Percentiles rank a stretch among this genome's conserved stretches.
Conservation (phyloP, 2,797 vertebrate genomes). For the Philypnodon macrostomus region DNA sequence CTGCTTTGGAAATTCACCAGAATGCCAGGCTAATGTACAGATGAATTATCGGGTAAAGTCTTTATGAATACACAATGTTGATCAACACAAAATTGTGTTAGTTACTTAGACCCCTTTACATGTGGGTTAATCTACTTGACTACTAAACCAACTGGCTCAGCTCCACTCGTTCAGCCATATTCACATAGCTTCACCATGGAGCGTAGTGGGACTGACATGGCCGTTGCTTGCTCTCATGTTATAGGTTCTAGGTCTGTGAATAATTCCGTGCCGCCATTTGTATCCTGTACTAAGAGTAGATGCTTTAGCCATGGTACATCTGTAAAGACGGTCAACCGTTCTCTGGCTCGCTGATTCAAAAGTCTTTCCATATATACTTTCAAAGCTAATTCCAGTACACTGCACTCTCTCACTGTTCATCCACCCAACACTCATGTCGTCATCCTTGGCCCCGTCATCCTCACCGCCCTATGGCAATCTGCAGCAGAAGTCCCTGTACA, state of each 20-base stretch:
- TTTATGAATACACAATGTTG: no score
- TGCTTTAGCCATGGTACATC: slow-evolving; percentile 46
- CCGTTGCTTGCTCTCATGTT: slow-evolving; percentile 46
- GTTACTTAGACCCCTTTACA: no score
- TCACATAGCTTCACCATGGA: no score
- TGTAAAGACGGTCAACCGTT: slow-evolving; percentile 55
- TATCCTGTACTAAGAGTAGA: slow-evolving; percentile 37
- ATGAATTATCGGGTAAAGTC: no score
- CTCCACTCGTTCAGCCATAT: no score
- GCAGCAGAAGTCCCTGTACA: slow-evolving; percentile 66
- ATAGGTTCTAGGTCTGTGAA: slow-evolving; percentile 61
- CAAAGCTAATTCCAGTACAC: slow-evolving; percentile 9
- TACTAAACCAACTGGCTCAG: no score
- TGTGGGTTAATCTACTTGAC: no score
- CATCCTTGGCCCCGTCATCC: slow-evolving; percentile 35
- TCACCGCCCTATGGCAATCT: slow-evolving; percentile 56
- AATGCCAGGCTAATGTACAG: background rate
- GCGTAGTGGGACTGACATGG: slow-evolving; percentile 19
- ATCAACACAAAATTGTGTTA: no score
- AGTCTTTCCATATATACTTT: slow-evolving; percentile 31
- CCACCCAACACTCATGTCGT: slow-evolving; percentile 45
- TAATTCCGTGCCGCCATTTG: slow-evolving; percentile 50
- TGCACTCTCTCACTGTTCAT: slow-evolving; percentile 15
- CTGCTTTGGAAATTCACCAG: slow-evolving; percentile 10
- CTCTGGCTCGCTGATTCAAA: slow-evolving; percentile 38